Conservation (phyloP, 2,888 invertebrate species). For the Polymixis lichenea region DNA sequence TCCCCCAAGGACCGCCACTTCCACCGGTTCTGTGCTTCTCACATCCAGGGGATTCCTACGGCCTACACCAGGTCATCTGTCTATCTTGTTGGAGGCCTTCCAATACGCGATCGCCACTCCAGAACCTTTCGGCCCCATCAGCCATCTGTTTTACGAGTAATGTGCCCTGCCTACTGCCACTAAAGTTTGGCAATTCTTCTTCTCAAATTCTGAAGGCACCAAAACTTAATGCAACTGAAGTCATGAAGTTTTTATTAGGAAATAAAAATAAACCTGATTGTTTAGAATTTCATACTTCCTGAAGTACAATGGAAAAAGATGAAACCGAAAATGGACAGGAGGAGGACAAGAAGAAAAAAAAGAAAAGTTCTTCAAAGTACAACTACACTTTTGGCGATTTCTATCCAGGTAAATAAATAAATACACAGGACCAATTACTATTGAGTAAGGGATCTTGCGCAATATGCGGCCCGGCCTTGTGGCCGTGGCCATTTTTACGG, state of each 20-base stretch:
- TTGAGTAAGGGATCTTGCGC: background rate
- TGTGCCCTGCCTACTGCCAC: too few relatives aligned
- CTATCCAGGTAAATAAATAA: conserved; percentile 84
- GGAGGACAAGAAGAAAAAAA: conserved; percentile 81
- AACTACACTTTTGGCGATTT: conserved; percentile 88
- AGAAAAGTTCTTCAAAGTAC: conserved; percentile 85
- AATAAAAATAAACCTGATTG: conserved; percentile 24
- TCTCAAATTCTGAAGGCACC: too few relatives aligned
- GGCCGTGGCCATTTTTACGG: too few relatives aligned
- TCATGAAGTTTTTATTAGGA: background rate
- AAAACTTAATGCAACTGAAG: background rate
- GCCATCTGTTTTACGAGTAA: too few relatives aligned
- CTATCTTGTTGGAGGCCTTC: too few relatives aligned
- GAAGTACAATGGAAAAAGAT: conserved; percentile 79
- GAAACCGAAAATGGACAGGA: conserved; percentile 79
- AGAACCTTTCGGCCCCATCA: too few relatives aligned
- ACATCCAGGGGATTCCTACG: too few relatives aligned
- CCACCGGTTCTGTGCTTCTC: too few relatives aligned
- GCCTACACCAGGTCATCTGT: too few relatives aligned
- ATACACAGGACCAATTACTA: background rate
- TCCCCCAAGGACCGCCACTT: too few relatives aligned
- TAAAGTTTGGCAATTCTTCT: too few relatives aligned
- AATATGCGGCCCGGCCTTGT: background rate
- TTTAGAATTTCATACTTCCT: conserved; percentile 38
- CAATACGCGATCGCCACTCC: too few relatives aligned